Evolutionary conservation across 2,113 vertebrate species (phyloP), one percentile per base, ranked within the genome.

Genomic region (Takifugu bimaculatus): DNA sequence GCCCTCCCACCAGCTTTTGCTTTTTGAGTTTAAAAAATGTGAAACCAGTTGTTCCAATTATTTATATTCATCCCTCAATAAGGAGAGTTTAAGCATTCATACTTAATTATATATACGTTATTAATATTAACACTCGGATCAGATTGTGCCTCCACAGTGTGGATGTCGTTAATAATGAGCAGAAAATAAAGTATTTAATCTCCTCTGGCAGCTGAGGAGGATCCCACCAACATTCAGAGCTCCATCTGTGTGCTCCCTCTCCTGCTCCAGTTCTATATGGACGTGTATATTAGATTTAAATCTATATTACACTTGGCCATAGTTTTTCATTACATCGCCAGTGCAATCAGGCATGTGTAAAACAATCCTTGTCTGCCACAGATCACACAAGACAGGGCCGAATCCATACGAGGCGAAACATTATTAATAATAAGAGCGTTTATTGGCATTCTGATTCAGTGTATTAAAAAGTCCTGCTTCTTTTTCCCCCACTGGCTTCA

Each of bases 371-470:
- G 13, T 35, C 49, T 32, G 47, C 62, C 47, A 60, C 29, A 69
- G 35, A 48, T 78, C 50, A 65, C 47, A 63, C 70, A 83, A 83
- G 84, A 83, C 69, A 57, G 66, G 59, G 27, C 50, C 50, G 45
- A 81, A 88, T 89, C 89, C 67, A 87, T 89, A 74, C 57, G 5
- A 47, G 64, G 67, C 78, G 84, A 89, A 85, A 86, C 85, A 81
- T 86, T 90, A 87, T 87, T 86, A 88, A 90, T 88, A 88, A 91
- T 89, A 85, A 86, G 71, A 77, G 74, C 70, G 63, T 75, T 87
- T 90, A 90, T 90, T 86, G 87, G 79, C 85, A 88, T 76, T 60
- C 60, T 64, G 79, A 68, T 50, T 43, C 57, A n/a, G 70, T 72
- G 63, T 77, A 86, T 82, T 82, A 87, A 74, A 68, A 75, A 80